Conservation (phyloP, 2,797 vertebrate genomes). For the Enteromius radiatus region DNA sequence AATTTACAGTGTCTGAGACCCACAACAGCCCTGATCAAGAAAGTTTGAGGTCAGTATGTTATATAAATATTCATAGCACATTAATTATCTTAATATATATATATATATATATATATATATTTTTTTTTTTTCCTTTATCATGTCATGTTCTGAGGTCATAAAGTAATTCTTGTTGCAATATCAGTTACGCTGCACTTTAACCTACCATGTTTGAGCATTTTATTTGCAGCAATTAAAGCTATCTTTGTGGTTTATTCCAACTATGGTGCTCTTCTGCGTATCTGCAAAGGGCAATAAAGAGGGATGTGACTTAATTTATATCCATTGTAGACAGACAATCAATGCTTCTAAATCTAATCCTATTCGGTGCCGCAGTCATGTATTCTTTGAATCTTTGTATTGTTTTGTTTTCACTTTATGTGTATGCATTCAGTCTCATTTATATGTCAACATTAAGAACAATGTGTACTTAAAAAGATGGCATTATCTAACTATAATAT, state of each 20-base stretch:
- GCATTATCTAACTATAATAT: constrained; percentile 24
- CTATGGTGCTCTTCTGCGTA: neutral
- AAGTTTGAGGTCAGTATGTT: neutral
- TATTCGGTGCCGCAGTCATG: neutral
- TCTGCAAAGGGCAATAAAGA: constrained; percentile 21
- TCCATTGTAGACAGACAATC: constrained; percentile 10
- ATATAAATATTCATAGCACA: neutral
- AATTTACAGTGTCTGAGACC: constrained; percentile 38
- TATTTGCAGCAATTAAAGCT: constrained; percentile 43
- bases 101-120: neutral
- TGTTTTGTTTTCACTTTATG: constrained; percentile 4
- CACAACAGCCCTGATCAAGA: neutral
- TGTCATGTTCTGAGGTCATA: neutral
- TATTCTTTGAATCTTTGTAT: neutral
- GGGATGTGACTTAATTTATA: constrained; percentile 5
- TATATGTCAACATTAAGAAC: neutral
- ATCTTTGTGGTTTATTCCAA: constrained; percentile 5
- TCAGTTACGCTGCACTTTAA: constrained; percentile 43
- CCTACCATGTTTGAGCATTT: neutral
- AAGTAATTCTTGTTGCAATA: constrained; percentile 2
- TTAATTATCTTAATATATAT: neutral
- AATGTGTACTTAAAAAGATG: constrained; percentile 5
- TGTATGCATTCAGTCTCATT: neutral
- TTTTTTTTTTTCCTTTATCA: neutral
- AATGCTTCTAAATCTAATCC: neutral